These are phyloP conservation scores for Moxostoma hubbsi DNA, from an alignment of 2,797 vertebrate genomes.

Conservation along the genomic window DNA sequence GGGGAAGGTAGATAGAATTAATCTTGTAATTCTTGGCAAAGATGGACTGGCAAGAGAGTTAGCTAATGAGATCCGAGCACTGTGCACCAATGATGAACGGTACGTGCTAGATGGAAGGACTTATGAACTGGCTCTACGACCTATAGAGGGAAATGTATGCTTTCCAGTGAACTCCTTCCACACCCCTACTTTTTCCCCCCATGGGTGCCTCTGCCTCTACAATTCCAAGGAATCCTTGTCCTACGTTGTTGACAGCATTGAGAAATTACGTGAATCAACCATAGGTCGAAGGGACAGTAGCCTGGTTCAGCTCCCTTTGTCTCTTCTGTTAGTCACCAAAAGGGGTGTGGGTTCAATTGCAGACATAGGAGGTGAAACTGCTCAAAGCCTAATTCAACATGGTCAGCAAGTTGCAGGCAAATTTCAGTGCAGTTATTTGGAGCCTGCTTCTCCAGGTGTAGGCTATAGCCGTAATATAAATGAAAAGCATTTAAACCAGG, in stretches of 20 bases:
- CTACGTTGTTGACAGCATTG: conserved; percentile 95
- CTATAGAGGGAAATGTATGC: conserved; percentile 96
- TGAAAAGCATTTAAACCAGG: conserved; percentile 91
- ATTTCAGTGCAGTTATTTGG: conserved; percentile 89
- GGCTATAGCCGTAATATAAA: conserved; percentile 91
- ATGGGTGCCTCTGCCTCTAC: conserved; percentile 96
- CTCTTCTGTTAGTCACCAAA: conserved; percentile 91
- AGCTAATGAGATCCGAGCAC: conserved; percentile 95
- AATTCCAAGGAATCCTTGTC: conserved; percentile 96
- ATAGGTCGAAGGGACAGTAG: conserved; percentile 85
- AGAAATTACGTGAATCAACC: conserved; percentile 89
- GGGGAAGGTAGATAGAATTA: conserved; percentile 86
- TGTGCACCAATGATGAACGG: conserved; percentile 93
- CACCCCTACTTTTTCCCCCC: conserved; percentile 92
- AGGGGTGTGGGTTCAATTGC: conserved; percentile 85
- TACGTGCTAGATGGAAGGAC: conserved; percentile 92
- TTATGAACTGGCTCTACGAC: conserved; percentile 91
- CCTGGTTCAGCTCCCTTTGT: conserved; percentile 83
- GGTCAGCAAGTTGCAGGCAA: conserved; percentile 91
- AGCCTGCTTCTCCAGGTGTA: conserved; percentile 89
- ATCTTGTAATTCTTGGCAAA: conserved; percentile 95
- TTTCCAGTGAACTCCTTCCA: conserved; percentile 97
- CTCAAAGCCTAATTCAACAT: conserved; percentile 91
- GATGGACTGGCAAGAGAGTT: conserved; percentile 93
- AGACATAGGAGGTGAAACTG: conserved; percentile 89